Percentiles rank a stretch among this genome's conserved stretches.
These are phyloP conservation scores for Aphrophora alni DNA, from an alignment of 2,888 invertebrate genomes.

Conservation along the genomic window DNA sequence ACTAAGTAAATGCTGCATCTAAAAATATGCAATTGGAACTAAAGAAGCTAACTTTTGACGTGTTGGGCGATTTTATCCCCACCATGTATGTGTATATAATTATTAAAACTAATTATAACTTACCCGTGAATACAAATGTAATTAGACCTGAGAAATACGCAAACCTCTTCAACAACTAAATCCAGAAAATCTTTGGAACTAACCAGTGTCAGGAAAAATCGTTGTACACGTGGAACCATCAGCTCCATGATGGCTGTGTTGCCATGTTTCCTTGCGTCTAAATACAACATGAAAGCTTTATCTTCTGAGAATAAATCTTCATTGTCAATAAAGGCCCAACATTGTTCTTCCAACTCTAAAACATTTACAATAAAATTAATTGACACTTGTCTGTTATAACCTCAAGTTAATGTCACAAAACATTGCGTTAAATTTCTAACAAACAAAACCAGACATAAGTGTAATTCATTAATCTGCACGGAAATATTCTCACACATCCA, in stretches of 20 bases:
- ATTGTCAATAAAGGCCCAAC: constrained; percentile 77
- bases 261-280: constrained; percentile 64
- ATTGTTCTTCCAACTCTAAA: constrained; percentile 75
- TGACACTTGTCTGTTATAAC: not conserved
- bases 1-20: too few species aligned
- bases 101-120: not conserved
- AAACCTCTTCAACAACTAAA: constrained; percentile 69
- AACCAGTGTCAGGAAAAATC: constrained; percentile 77
- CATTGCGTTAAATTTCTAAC: not conserved
- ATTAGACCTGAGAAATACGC: constrained; percentile 72
- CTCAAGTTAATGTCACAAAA: not conserved
- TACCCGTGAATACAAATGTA: constrained; percentile 66
- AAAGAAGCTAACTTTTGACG: too few species aligned
- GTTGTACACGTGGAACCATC: constrained; percentile 76
- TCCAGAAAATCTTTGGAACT: constrained; percentile 76
- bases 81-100: too few species aligned
- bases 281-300: constrained; percentile 72
- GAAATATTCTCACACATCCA: too few species aligned
- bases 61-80: too few species aligned
- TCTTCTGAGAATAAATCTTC: constrained; percentile 74
- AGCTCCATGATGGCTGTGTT: constrained; percentile 70
- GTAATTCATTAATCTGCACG: too few species aligned
- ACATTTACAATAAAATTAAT: constrained; percentile 39
- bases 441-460: too few species aligned
- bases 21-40: too few species aligned